Conservation (phyloP, 2,113 vertebrate species). For the Mobula birostris region DNA sequence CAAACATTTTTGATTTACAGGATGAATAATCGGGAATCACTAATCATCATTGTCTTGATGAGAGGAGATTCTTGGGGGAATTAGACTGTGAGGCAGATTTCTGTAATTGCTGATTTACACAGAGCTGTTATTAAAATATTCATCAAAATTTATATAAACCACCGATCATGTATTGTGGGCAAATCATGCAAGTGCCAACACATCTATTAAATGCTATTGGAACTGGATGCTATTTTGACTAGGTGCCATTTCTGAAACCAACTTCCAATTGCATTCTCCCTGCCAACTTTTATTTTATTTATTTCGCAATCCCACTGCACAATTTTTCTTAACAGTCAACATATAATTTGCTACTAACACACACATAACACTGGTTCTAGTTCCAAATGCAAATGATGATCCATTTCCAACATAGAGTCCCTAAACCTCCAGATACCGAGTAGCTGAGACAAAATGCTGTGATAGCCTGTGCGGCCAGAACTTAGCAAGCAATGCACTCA, state of each 20-base stretch:
- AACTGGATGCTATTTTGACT: not conserved
- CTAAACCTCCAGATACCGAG: not conserved
- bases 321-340: constrained; percentile 12
- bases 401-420: not conserved
- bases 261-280: not conserved
- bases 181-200: not conserved
- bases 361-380: not conserved
- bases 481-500: not conserved
- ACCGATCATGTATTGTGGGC: not conserved
- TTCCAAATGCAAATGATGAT: not conserved
- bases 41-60: not conserved
- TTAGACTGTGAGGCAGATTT: constrained; percentile 1
- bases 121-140: not conserved
- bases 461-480: not conserved
- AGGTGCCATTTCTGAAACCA: not conserved
- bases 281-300: not conserved
- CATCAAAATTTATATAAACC: constrained; percentile 2
- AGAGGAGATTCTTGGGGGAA: not conserved
- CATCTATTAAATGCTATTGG: not conserved
- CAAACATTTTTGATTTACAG: not conserved
- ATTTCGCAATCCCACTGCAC: not conserved
- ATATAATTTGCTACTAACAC: constrained; percentile 5
- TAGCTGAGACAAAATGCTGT: constrained; percentile 19
- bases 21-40: not conserved
- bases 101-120: not conserved